These are phyloP conservation scores for Noturus placidus DNA, from an alignment of 2,113 vertebrate species.

Conservation along the genomic window DNA sequence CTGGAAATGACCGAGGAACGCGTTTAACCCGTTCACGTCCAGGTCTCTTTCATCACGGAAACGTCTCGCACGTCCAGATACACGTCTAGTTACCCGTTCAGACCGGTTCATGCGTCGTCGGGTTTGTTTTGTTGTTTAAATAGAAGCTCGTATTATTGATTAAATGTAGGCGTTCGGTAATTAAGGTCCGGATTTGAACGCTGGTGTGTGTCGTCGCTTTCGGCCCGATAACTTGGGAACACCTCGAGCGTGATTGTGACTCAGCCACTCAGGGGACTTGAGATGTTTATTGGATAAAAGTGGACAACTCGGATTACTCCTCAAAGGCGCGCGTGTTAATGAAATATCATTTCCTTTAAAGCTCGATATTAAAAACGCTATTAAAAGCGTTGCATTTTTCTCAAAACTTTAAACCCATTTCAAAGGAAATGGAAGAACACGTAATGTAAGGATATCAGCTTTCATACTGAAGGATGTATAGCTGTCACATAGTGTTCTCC, in stretches of 20 bases:
- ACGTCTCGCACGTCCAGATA: not conserved
- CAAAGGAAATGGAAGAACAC: not conserved
- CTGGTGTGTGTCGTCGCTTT: no score
- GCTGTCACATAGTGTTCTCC: not conserved
- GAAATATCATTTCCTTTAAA: not conserved
- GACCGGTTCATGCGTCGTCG: not conserved
- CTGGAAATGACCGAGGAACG: not conserved
- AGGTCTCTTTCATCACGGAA: not conserved
- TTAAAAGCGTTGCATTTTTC: not conserved
- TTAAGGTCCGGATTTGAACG: not conserved
- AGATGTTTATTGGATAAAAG: slow-evolving; percentile 10
- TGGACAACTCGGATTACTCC: not conserved
- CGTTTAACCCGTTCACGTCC: not conserved
- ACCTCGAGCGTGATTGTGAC: not conserved
- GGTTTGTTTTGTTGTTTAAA: not conserved
- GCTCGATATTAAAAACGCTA: not conserved
- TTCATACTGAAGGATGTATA: not conserved
- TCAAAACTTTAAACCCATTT: not conserved
- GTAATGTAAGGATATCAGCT: not conserved
- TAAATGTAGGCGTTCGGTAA: not conserved
- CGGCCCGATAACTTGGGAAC: not conserved
- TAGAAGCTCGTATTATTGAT: not conserved
- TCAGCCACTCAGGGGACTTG: not conserved
- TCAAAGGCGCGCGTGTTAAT: not conserved
- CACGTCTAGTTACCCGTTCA: no score